phyloP scores from a whole-genome alignment of 2,113 vertebrate genomes.

The Anoura caudifer region DNA sequence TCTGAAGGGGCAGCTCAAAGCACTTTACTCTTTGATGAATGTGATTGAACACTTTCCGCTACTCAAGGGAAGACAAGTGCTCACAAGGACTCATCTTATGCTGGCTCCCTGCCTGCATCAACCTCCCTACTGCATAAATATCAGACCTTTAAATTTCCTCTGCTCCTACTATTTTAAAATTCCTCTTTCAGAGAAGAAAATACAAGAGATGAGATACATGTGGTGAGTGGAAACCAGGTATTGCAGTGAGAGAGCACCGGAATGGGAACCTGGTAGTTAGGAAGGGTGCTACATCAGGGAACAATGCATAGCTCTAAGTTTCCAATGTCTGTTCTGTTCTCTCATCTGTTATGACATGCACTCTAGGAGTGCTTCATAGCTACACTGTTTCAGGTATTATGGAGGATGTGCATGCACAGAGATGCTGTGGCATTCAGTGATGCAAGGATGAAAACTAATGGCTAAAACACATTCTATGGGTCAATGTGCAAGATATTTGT shows the following conservation, averaged over 20 bases:
- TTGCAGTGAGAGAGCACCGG: background rate
- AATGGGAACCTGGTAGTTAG: background rate
- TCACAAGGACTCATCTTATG: slow-evolving; percentile 36
- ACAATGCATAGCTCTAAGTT: background rate
- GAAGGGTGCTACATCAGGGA: background rate
- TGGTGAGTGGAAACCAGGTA: background rate
- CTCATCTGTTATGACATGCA: background rate
- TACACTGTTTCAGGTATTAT: background rate
- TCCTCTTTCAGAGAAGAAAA: background rate
- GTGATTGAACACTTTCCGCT: slow-evolving; percentile 50
- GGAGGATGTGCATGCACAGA: background rate
- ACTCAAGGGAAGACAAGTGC: slow-evolving; percentile 50
- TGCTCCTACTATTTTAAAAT: slow-evolving; percentile 31
- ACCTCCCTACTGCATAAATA: slow-evolving; percentile 42
- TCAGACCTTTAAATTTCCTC: background rate
- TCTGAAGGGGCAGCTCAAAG: slow-evolving; percentile 49
- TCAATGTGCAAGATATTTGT: background rate
- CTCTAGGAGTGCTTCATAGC: background rate
- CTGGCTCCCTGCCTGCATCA: slow-evolving; percentile 53
- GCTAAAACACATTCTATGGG: background rate
- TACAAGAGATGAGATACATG: background rate
- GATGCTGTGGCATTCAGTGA: background rate
- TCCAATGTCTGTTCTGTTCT: background rate
- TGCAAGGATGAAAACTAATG: background rate
- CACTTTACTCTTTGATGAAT: slow-evolving; percentile 66